Conservation (phyloP, 2,888 invertebrate genomes). For the Halictus quadricinctus region DNA sequence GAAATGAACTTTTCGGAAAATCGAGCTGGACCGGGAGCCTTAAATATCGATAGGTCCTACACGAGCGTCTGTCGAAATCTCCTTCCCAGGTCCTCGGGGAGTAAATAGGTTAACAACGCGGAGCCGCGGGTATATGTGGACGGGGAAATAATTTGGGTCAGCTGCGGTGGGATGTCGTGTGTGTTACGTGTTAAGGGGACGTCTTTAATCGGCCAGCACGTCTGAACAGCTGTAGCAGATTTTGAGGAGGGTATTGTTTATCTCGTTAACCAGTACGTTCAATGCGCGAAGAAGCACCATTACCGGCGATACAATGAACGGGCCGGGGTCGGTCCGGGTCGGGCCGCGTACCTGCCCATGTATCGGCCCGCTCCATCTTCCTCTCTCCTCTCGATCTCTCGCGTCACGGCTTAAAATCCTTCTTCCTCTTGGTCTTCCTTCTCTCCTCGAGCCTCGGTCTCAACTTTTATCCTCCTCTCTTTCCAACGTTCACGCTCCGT, state of each 20-base stretch:
- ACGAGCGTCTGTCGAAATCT: constrained; percentile 4
- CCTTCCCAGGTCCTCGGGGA: constrained; percentile 8
- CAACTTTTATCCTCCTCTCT: constrained; percentile 6
- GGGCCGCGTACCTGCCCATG: constrained; percentile 29
- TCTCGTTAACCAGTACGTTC: constrained; percentile 63
- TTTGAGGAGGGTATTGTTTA: constrained; percentile 61
- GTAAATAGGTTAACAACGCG: constrained; percentile 33
- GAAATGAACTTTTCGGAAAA: background rate
- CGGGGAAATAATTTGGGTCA: constrained; percentile 62
- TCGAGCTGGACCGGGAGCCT: background rate
- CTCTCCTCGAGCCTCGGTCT: background rate
- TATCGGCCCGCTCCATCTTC: constrained; percentile 28
- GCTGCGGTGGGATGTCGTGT: constrained; percentile 23
- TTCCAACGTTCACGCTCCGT: background rate
- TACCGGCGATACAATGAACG: constrained; percentile 65
- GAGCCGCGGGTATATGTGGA: constrained; percentile 7
- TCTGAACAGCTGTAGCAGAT: constrained; percentile 56
- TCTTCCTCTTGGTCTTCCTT: background rate
- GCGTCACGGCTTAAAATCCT: constrained; percentile 14
- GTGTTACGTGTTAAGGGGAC: constrained; percentile 37
- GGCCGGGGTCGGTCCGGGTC: background rate
- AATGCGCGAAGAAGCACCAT: constrained; percentile 63
- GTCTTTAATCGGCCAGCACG: constrained; percentile 43
- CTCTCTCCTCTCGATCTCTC: background rate
- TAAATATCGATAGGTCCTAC: background rate